A percentile compares a stretch with the other conserved stretches of the same genome.
phyloP scores from a whole-genome alignment of 2,797 vertebrate species.

The Dipus sagitta region DNA sequence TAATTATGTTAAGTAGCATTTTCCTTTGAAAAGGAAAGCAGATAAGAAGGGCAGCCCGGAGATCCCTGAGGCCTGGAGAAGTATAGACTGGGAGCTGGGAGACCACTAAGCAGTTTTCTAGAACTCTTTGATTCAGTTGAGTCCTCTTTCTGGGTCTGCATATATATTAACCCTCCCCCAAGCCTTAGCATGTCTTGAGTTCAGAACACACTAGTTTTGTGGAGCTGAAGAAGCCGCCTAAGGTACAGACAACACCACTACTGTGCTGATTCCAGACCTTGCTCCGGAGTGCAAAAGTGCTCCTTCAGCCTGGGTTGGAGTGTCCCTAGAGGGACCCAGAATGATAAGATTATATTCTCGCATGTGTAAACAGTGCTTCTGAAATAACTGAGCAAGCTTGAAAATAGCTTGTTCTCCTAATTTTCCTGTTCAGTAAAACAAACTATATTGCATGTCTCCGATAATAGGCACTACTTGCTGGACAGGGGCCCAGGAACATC shows the following conservation, averaged over 20 bases:
- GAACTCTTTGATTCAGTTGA: neutral
- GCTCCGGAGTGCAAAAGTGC: conserved; percentile 42
- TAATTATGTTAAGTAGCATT: neutral
- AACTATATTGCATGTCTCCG: conserved; percentile 35
- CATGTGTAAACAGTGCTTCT: conserved; percentile 56
- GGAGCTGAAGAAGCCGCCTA: neutral
- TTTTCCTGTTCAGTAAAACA: conserved; percentile 46
- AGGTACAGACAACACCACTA: neutral
- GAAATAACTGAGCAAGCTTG: conserved; percentile 57
- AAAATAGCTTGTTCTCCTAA: conserved; percentile 47
- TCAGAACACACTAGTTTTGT: neutral
- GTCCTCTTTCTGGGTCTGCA: neutral
- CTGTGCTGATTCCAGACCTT: conserved; percentile 3
- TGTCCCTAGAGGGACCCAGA: conserved; percentile 12
- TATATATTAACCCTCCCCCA: conserved; percentile 2
- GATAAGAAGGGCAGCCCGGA: neutral
- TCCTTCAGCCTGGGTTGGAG: neutral
- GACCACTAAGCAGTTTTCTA: neutral
- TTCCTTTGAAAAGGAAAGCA: neutral
- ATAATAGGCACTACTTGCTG: neutral
- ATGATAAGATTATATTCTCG: conserved; percentile 21
- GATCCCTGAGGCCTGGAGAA: neutral
- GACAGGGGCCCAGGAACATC: neutral
- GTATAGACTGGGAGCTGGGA: neutral
- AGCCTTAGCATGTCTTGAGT: neutral